Evolutionary conservation across 37 sponge, comb jelly and placozoan species (phyloP).

Genomic region (Sycon ciliatum): DNA sequence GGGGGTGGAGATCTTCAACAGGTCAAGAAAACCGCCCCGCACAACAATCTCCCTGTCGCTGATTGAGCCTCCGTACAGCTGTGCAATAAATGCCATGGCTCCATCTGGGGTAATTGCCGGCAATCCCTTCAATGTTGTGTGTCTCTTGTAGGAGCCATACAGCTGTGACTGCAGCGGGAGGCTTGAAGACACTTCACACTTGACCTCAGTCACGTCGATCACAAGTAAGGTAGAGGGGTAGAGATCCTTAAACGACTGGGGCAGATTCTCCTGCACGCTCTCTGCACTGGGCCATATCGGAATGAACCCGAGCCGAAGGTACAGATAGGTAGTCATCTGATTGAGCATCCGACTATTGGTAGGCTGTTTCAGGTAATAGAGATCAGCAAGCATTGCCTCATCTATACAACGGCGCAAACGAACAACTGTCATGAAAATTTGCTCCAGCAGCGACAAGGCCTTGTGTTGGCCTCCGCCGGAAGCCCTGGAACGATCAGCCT

Average conservation of each 20-base stretch:
- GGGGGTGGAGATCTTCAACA: too few species aligned
- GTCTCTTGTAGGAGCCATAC: constrained; percentile 14
- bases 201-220: constrained; percentile 18
- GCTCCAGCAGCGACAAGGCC: too few species aligned
- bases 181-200: neutral
- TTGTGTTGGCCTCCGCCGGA: too few species aligned
- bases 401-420: constrained; percentile 14
- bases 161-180: constrained; percentile 14
- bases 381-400: constrained; percentile 17
- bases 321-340: constrained; percentile 24
- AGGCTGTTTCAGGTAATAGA: constrained; percentile 25
- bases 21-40: neutral
- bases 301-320: constrained; percentile 20
- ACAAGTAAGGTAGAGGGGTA: constrained; percentile 27
- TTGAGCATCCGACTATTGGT: constrained; percentile 13
- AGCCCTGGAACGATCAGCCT: too few species aligned
- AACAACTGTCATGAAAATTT: constrained; percentile 24
- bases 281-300: constrained; percentile 26
- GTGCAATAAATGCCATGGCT: neutral
- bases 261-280: constrained; percentile 12
- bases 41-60: neutral
- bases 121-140: constrained; percentile 14
- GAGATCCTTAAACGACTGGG: constrained; percentile 1
- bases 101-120: constrained; percentile 1
- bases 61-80: neutral